phyloP scores from a whole-genome alignment of 2,888 invertebrate species.

The Eupelmus urozonus region DNA sequence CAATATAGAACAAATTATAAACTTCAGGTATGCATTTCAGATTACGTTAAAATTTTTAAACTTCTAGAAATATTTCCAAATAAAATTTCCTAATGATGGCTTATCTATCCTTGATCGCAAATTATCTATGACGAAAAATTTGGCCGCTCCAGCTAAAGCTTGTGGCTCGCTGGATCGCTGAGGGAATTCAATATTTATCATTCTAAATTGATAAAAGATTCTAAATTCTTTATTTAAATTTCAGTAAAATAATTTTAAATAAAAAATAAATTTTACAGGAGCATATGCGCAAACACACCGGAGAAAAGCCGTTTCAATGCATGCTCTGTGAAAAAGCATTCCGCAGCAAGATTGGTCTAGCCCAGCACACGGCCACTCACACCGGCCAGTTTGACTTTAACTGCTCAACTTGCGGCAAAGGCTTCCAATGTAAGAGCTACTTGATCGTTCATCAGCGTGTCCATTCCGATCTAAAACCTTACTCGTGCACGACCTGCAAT shows the following conservation, averaged over 20 bases:
- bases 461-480: conserved; percentile 81
- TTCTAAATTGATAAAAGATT: not conserved
- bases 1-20: conserved; percentile 81
- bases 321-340: conserved; percentile 80
- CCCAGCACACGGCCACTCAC: conserved; percentile 81
- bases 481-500: conserved; percentile 80
- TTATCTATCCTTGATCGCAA: conserved; percentile 71
- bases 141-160: conserved; percentile 66
- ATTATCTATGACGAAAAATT: conserved; percentile 68
- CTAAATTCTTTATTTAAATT: not conserved
- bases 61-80: not conserved
- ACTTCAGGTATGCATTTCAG: conserved; percentile 66
- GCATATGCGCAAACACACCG: conserved; percentile 81
- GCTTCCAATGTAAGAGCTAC: conserved; percentile 82
- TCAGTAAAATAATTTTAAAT: not conserved
- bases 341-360: conserved; percentile 80
- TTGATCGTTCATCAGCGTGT: conserved; percentile 81
- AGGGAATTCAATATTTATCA: conserved; percentile 61
- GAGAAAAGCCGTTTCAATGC: conserved; percentile 81
- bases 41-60: not conserved
- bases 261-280: conserved; percentile 73
- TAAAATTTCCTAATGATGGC: conserved; percentile 66
- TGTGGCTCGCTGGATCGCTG: conserved; percentile 69
- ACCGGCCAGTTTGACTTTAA: conserved; percentile 81
- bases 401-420: conserved; percentile 81